Conservation (phyloP, 2,797 vertebrate genomes). For the Sebastes steindachneri region DNA sequence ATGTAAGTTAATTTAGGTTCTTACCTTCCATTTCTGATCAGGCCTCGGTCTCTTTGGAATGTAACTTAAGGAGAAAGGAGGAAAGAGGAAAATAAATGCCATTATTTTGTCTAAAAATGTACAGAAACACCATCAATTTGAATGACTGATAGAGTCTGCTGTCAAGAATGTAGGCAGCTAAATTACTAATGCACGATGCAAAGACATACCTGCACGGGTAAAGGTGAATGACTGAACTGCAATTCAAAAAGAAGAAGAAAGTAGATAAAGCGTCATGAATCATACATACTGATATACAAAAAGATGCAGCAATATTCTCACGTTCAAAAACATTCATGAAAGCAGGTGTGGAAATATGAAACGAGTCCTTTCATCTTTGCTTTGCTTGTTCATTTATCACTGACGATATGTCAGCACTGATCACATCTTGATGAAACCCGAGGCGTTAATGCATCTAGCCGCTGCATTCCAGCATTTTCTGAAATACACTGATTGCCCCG, state of each 20-base stretch:
- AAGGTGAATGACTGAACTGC: conserved; percentile 90
- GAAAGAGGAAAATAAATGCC: not conserved
- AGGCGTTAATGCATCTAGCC: not conserved
- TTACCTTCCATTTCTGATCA: conserved; percentile 97
- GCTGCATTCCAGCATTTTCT: conserved; percentile 17
- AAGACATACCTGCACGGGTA: conserved; percentile 85
- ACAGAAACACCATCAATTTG: not conserved
- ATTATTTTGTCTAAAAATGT: conserved; percentile 3
- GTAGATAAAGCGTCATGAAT: not conserved
- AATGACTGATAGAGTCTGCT: conserved; percentile 6
- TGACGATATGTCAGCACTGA: not conserved
- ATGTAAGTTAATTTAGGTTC: conserved; percentile 40
- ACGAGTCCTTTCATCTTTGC: conserved; percentile 3
- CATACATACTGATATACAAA: not conserved
- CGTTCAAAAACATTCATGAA: not conserved
- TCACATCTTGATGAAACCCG: conserved; percentile 19
- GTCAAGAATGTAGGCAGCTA: not conserved
- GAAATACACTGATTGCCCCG: conserved; percentile 21
- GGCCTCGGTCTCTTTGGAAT: conserved; percentile 95
- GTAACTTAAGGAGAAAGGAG: conserved; percentile 80
- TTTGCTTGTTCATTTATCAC: conserved; percentile 35
- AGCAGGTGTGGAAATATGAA: not conserved
- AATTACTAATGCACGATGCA: conserved; percentile 1
- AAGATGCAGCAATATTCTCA: not conserved
- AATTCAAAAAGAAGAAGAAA: conserved; percentile 70